These are phyloP conservation scores for Sitophilus oryzae DNA, from an alignment of 1,140 invertebrate genomes.

Conservation along the genomic window DNA sequence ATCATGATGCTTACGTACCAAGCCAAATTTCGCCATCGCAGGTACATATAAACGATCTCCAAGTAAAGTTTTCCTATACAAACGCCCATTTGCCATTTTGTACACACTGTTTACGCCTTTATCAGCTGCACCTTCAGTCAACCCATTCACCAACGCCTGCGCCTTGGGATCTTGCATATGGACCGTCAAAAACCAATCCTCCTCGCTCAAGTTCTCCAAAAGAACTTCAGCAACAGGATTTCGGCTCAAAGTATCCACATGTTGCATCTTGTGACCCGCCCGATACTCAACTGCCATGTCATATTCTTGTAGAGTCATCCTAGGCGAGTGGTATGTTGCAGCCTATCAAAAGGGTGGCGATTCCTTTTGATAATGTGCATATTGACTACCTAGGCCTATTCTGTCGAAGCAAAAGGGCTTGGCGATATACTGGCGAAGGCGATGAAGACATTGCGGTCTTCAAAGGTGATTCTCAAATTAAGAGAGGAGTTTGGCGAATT, in stretches of 20 bases:
- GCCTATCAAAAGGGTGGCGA: conserved; percentile 4
- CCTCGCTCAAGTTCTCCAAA: not conserved
- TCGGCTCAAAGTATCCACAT: conserved; percentile 23
- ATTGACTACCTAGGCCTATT: conserved; percentile 36
- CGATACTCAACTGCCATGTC: conserved; percentile 1
- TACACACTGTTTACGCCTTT: too few species aligned
- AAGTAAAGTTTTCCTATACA: too few species aligned
- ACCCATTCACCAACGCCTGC: too few species aligned
- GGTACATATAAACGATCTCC: too few species aligned
- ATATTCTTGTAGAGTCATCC: conserved; percentile 14
- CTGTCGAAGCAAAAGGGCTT: conserved; percentile 18
- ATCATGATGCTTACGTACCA: too few species aligned
- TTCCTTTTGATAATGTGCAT: conserved; percentile 31
- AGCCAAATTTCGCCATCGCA: conserved; percentile 34
- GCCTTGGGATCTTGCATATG: conserved; percentile 33
- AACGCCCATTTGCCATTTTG: too few species aligned
- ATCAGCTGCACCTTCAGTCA: too few species aligned
- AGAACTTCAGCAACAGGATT: conserved; percentile 9
- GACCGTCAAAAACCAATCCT: conserved; percentile 36
- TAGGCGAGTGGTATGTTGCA: not conserved
- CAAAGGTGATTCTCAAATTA: conserved; percentile 2
- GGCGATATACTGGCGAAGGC: conserved; percentile 20
- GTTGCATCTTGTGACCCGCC: conserved; percentile 14
- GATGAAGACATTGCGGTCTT: conserved; percentile 4
- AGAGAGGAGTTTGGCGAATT: conserved; percentile 22